Evolutionary conservation across 1,140 invertebrate species (phyloP), one percentile per base, ranked within the genome.

Genomic region (Drosophila leontia): DNA sequence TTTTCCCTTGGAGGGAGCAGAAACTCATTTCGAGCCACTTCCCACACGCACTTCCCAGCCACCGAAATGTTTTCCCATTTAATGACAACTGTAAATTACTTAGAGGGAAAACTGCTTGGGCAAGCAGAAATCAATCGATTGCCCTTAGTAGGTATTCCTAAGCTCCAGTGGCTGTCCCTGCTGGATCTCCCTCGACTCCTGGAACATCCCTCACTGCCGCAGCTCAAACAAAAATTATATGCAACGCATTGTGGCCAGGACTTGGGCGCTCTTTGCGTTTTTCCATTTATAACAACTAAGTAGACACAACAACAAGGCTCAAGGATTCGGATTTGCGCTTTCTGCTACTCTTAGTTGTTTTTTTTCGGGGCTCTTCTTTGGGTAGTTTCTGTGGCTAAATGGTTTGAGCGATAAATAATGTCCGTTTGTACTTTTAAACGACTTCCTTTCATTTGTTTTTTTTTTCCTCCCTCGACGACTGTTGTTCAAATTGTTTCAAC

Each of bases 351-450:
- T 59, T 60, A 15, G 55, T 9, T 26, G 0, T 19, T 19, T 19
- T 45, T 45, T 48, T 70, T 68, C 70, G 48, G 71, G 64, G 63
- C 67, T 56, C 50, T 53, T 63, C 70, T 57, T 80, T 42, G 84
- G 71, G 83, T 88, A 87, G 84, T 87, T 87, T 75, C 77, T 75
- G 63, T 63, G 63, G 87, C 84, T 85, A 90, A 91, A 92, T 91
- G 91, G 91, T 92, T 88, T 85, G 91, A 77, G 86, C 87, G 68
- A 88, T 92, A 92, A 92, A 92, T 92, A 92, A 92, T 92, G 91
- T 92, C 91, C 91, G 91, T 92, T 92, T 92, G 91, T 92, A 92
- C 91, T 92, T 92, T 92, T 92, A 92, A 92, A 92, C 91, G 91
- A 92, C 91, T 92, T 92, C 91, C 91, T 92, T 92, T 92, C 91